Evolutionary conservation across 2,888 invertebrate genomes (phyloP).

Genomic region (Syritta pipiens): DNA sequence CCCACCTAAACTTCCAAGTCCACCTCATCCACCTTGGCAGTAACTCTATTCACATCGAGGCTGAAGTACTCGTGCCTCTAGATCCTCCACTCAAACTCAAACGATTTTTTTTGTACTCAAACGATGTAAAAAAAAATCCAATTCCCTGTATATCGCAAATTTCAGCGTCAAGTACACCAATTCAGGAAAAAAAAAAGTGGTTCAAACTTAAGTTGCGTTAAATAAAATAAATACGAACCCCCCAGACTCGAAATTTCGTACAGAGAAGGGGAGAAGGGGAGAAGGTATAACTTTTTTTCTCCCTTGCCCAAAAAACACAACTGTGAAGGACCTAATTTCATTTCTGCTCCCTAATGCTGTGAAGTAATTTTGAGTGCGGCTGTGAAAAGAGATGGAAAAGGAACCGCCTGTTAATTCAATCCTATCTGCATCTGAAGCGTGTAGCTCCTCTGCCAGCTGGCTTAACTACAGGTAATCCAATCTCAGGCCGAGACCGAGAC

Average conservation of each 20-base stretch:
- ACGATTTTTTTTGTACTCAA: too few species aligned
- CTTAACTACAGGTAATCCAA: slow-evolving; percentile 28
- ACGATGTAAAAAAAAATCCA: too few species aligned
- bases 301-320: slow-evolving; percentile 5
- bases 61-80: too few species aligned
- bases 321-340: slow-evolving; percentile 58
- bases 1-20: too few species aligned
- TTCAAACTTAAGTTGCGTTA: slow-evolving; percentile 50
- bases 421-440: slow-evolving; percentile 17
- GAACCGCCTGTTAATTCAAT: slow-evolving; percentile 19
- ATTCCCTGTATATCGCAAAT: too few species aligned
- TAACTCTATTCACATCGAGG: too few species aligned
- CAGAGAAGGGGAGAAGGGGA: slow-evolving; percentile 10
- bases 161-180: too few species aligned
- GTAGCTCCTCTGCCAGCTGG: background rate
- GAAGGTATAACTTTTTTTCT: slow-evolving; percentile 26
- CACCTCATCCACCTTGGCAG: too few species aligned
- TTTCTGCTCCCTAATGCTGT: slow-evolving; percentile 58
- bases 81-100: too few species aligned
- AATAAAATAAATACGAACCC: slow-evolving; percentile 61
- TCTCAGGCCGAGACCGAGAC: slow-evolving; percentile 6
- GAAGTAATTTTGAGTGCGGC: slow-evolving; percentile 60
- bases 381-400: slow-evolving; percentile 34
- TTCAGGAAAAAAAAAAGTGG: too few species aligned
- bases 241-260: slow-evolving; percentile 43